These are phyloP conservation scores for Hestina assimilis DNA, from an alignment of 1,140 invertebrate genomes.

Conservation along the genomic window DNA sequence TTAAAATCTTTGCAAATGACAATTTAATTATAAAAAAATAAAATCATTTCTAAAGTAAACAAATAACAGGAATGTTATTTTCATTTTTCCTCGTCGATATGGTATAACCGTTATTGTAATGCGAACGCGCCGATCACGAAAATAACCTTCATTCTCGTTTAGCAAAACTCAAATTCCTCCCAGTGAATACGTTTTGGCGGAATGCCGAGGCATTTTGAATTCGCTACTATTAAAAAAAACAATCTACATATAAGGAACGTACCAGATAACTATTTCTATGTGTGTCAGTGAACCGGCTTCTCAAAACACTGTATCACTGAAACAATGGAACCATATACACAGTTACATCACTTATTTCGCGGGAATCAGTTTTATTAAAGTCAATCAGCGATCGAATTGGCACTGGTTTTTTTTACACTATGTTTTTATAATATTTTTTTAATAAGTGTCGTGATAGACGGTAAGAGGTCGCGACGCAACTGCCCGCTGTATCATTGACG, in stretches of 20 bases:
- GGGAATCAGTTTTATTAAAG: constrained; percentile 38
- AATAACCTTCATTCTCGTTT: constrained; percentile 44
- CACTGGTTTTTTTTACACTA: constrained; percentile 28
- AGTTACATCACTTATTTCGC: constrained; percentile 60
- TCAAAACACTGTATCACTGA: constrained; percentile 43
- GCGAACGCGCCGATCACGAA: constrained; percentile 26
- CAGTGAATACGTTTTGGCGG: constrained; percentile 64
- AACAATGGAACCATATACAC: constrained; percentile 52
- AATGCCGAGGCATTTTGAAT: constrained; percentile 34
- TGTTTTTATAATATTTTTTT: not conserved
- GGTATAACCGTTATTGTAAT: constrained; percentile 5
- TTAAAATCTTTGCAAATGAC: too few relatives aligned
- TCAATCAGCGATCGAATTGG: constrained; percentile 17
- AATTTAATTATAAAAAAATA: too few relatives aligned
- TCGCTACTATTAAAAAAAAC: constrained; percentile 8
- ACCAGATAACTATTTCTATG: constrained; percentile 25
- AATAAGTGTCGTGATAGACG: constrained; percentile 53
- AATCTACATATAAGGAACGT: constrained; percentile 33
- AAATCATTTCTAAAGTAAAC: too few relatives aligned
- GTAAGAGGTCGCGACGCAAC: constrained; percentile 57
- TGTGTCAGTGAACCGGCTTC: constrained; percentile 48
- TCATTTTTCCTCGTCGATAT: too few relatives aligned
- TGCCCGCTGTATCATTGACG: constrained; percentile 58
- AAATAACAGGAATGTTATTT: too few relatives aligned
- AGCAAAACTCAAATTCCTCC: constrained; percentile 54